These are phyloP conservation scores for Minunthozetes semirufus DNA, from an alignment of 2,888 invertebrate species.

Conservation along the genomic window DNA sequence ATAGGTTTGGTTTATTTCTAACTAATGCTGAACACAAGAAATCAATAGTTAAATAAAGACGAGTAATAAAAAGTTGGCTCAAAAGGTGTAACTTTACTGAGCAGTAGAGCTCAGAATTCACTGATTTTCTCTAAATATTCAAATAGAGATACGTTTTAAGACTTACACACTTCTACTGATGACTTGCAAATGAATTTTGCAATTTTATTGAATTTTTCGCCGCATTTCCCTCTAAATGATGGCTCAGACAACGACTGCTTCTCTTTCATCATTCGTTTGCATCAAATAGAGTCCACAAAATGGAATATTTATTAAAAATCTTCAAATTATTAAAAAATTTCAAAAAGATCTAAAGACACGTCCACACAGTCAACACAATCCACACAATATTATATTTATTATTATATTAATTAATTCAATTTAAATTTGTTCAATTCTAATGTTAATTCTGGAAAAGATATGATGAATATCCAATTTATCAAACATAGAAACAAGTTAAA, in stretches of 20 bases:
- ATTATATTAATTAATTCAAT: too few species aligned
- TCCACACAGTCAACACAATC: too few species aligned
- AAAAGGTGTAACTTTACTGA: not conserved
- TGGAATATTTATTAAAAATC: too few species aligned
- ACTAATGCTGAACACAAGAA: not conserved
- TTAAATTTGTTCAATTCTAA: too few species aligned
- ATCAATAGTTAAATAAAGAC: conserved; percentile 21
- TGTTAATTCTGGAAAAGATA: too few species aligned
- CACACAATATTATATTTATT: too few species aligned
- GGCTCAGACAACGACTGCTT: not conserved
- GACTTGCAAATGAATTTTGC: not conserved
- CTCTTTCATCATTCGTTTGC: not conserved
- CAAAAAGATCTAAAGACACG: too few species aligned
- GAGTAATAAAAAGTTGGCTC: not conserved
- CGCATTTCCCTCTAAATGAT: not conserved
- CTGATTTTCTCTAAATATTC: not conserved
- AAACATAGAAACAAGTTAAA: too few species aligned
- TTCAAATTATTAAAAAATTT: too few species aligned
- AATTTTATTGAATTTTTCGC: not conserved
- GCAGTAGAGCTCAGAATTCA: not conserved
- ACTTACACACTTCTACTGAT: not conserved
- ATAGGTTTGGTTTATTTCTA: not conserved
- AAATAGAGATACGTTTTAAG: not conserved
- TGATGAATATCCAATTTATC: too few species aligned
- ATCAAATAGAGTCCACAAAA: not conserved